Conservation (phyloP, 2,113 vertebrate genomes). For the Rattus rattus region DNA sequence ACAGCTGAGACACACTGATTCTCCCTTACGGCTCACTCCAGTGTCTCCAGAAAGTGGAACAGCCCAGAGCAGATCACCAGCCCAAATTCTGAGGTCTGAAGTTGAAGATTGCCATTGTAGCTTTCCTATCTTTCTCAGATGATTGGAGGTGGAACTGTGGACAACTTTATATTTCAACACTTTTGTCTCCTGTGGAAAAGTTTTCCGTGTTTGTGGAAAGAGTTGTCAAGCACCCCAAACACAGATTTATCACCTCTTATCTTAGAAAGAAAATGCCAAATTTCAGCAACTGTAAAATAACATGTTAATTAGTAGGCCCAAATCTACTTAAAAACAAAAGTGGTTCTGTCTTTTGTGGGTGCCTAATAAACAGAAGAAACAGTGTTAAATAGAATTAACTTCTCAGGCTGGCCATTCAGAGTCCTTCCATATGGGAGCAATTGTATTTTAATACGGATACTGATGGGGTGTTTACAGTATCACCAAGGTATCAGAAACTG, state of each 20-base stretch:
- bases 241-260: not conserved
- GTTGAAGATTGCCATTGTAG: not conserved
- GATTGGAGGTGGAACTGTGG: not conserved
- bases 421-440: slow-evolving; percentile 66
- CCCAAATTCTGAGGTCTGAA: not conserved
- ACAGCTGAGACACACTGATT: not conserved
- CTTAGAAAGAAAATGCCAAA: not conserved
- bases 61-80: not conserved
- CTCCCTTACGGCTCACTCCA: not conserved
- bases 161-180: not conserved
- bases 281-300: not conserved
- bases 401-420: not conserved
- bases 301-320: not conserved
- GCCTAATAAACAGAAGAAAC: not conserved
- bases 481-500: not conserved
- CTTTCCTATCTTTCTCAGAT: not conserved
- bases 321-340: slow-evolving; percentile 9
- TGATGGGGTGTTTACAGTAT: slow-evolving; percentile 55
- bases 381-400: not conserved
- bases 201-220: not conserved
- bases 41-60: not conserved
- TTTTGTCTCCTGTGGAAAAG: slow-evolving; percentile 4
- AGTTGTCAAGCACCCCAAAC: not conserved
- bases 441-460: slow-evolving; percentile 68
- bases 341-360: not conserved